phyloP scores from a whole-genome alignment of 2,888 invertebrate genomes.

The Monoplex corrugatus region DNA sequence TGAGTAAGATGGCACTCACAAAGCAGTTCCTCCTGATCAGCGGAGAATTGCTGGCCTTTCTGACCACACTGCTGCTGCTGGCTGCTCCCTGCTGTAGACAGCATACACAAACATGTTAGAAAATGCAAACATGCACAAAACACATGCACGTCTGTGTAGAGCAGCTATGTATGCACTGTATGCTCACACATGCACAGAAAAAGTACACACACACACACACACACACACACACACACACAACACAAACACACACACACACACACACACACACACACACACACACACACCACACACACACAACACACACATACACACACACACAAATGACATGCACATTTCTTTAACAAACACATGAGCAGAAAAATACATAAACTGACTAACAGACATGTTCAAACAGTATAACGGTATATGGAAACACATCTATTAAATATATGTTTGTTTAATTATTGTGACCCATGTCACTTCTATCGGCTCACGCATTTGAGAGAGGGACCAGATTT shows the following conservation, averaged over 20 bases:
- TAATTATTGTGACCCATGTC: too few relatives aligned
- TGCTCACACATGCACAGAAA: not conserved
- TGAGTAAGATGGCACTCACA: conserved; percentile 57
- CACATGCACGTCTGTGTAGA: not conserved
- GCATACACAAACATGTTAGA: not conserved
- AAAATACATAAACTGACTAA: too few relatives aligned
- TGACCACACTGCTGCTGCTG: conserved; percentile 54
- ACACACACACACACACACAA: not conserved
- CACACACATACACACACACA: not conserved
- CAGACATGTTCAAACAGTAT: too few relatives aligned
- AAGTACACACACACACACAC: not conserved
- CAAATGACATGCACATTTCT: too few relatives aligned
- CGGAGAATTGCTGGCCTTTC: conserved; percentile 59
- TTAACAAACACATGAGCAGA: too few relatives aligned
- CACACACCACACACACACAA: not conserved
- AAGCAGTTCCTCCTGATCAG: conserved; percentile 60
- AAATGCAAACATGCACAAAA: conserved; percentile 19
- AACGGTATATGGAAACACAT: too few relatives aligned
- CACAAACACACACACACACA: not conserved
- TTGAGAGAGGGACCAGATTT: too few relatives aligned
- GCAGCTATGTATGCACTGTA: not conserved
- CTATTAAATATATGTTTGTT: too few relatives aligned
- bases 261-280: not conserved
- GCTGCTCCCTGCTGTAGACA: not conserved
- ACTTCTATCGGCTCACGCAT: too few relatives aligned